Evolutionary conservation across 2,888 invertebrate genomes (phyloP).

Genomic region (Pelosia muscerda): DNA sequence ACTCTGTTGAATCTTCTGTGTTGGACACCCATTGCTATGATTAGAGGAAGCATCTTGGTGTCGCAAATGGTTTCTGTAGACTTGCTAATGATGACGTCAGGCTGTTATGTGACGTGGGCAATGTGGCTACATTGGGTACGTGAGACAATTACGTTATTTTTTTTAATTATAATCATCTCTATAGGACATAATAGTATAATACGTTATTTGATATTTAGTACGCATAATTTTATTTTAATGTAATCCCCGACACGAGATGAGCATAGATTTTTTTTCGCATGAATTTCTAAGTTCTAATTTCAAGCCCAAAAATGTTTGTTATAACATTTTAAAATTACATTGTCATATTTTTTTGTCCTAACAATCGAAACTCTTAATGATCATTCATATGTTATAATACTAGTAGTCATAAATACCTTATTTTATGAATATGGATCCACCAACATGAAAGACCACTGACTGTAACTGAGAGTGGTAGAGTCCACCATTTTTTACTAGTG

Average conservation of each 20-base stretch:
- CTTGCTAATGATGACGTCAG: constrained; percentile 56
- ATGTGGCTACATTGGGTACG: constrained; percentile 71
- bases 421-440: too few species aligned
- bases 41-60: constrained; percentile 69
- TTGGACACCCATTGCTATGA: constrained; percentile 75
- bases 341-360: too few species aligned
- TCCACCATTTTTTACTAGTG: neutral
- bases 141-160: constrained; percentile 4
- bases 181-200: neutral
- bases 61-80: constrained; percentile 56
- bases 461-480: too few species aligned
- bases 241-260: too few species aligned
- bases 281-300: too few species aligned
- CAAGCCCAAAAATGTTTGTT: too few species aligned
- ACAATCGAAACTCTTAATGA: too few species aligned
- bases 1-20: constrained; percentile 67
- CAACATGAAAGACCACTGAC: too few species aligned
- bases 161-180: neutral
- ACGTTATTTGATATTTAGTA: neutral
- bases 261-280: too few species aligned
- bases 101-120: constrained; percentile 60
- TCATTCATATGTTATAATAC: too few species aligned
- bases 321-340: too few species aligned
- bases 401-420: too few species aligned
- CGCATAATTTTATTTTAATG: neutral